Percentiles rank a stretch among this genome's conserved stretches.
Conservation (phyloP, 2,888 invertebrate species). For the Taphrorychus bicolor region DNA sequence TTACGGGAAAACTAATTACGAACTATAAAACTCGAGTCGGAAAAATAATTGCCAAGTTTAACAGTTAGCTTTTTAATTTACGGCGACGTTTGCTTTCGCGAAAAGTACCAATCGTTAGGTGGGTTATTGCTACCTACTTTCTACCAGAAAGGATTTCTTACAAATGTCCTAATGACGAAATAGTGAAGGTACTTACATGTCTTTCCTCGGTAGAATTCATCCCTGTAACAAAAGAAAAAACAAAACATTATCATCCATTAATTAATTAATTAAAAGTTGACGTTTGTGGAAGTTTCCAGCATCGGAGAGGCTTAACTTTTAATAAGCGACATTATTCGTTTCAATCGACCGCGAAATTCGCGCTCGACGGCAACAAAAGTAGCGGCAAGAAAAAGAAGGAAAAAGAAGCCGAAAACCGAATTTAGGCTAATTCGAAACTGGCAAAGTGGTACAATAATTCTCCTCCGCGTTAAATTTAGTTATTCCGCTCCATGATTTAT, state of each 20-base stretch:
- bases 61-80: conserved; percentile 22
- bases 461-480: conserved; percentile 38
- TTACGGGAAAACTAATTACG: conserved; percentile 23
- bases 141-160: too few species aligned
- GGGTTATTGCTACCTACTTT: too few species aligned
- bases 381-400: background rate
- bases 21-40: conserved; percentile 27
- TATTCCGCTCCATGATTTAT: conserved; percentile 48
- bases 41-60: conserved; percentile 25
- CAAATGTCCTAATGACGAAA: too few species aligned
- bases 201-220: conserved; percentile 70
- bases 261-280: background rate
- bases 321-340: conserved; percentile 5
- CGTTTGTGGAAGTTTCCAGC: background rate
- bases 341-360: conserved; percentile 5
- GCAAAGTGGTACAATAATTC: conserved; percentile 38
- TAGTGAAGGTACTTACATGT: conserved; percentile 71
- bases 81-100: conserved; percentile 10
- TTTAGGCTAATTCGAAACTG: conserved; percentile 26
- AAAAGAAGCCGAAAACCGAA: conserved; percentile 3
- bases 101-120: conserved; percentile 12
- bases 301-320: background rate
- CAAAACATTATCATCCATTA: background rate
- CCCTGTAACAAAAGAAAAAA: conserved; percentile 56
- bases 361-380: background rate